Base-by-base conservation (phyloP, 2,797 vertebrate species). In the Holocentrus rufus region DNA sequence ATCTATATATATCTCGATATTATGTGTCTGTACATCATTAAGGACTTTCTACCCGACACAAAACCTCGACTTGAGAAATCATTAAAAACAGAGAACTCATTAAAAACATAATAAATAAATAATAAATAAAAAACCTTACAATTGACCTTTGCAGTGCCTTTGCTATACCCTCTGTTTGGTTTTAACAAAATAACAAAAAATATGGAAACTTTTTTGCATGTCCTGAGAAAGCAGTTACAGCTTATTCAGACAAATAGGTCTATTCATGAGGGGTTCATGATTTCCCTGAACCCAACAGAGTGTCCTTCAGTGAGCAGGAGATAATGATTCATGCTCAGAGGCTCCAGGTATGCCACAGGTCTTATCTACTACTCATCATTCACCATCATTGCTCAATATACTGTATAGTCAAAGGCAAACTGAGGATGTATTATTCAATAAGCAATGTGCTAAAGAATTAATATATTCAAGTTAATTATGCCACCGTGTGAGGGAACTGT, bases 381-480 rank as follows among this genome's bases (percentile, higher is more conserved):
- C 84, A 74, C 84, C 71, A 72, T 83, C 84, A 76, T 76, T 86
- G 82, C 82, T 80, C 85, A 85, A 82, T 85, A 83, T 81, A 86
- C 78, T 90, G 82, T 85, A 89, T 86, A 80, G 87, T 87, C 77
- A 58, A 91, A 92, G 89, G 88, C 87, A 92, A 92, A 92, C 89
- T 87, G 90, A 93, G 80, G 81, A 92, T 94, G 80, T 92, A 90
- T 92, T 93, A 94, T 95, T 95, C 93, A 95, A 95, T 95, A 92
- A 95, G 94, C 92, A 92, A 82, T 90, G 90, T 83, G 90, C 93
- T 95, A 93, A 96, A 95, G 92, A 93, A 95, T 95, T 94, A 90
- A 96, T 95, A 94, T 88, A 94, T 93, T 94, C 85, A 87, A 92
- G 93, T 94, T 96, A 95, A 96, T 97, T 95, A 96, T 93, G 92